Evolutionary conservation across 2,888 invertebrate species (phyloP), one percentile per base, ranked within the genome.

Genomic region (Thelaira solivaga): DNA sequence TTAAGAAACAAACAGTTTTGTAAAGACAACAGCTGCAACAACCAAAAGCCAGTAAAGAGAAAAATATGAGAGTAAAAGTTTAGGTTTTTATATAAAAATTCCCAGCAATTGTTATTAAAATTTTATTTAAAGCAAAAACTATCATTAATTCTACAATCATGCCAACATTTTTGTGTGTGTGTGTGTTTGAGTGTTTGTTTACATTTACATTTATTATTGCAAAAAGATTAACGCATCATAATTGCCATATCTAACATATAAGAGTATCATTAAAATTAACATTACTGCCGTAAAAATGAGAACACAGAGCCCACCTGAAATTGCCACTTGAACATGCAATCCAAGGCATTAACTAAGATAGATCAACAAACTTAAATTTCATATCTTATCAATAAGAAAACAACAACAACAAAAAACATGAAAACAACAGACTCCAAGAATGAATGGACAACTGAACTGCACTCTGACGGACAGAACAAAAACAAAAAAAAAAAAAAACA

Each of bases 301-400:
- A 73, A 59, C 69, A 45, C 59, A 65, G 62, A 78, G 78, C 78
- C 78, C 78, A 78, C 78, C 78, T 78, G 64, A 78, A 78, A 74
- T 74, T 78, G 78, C 74, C 74, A 78, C 78, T 69, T 74, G 64
- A 74, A 78, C 78, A 78, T 78, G 78, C 78, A 74, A 78, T 74
- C 64, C 78, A 69, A 78, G 74, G 74, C 73, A 78, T 69, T 61
- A 64, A 72, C 53, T 47, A 59, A 68, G 72, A 79, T 71, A 72
- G 75, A 76, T 79, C 79, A 76, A 72, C 79, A 79, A 72, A 76
- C 75, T 71, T 76, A 79, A 67, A 72, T 72, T 64, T 68, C 64
- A 76, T 79, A 75, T 79, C 71, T 79, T 72, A 79, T 76, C 79
- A 72, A 72, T 72, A 78, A 36, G 47, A 59, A 53, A 76, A 65